Conservation (phyloP, 2,888 invertebrate species). For the Lymantria dispar region DNA sequence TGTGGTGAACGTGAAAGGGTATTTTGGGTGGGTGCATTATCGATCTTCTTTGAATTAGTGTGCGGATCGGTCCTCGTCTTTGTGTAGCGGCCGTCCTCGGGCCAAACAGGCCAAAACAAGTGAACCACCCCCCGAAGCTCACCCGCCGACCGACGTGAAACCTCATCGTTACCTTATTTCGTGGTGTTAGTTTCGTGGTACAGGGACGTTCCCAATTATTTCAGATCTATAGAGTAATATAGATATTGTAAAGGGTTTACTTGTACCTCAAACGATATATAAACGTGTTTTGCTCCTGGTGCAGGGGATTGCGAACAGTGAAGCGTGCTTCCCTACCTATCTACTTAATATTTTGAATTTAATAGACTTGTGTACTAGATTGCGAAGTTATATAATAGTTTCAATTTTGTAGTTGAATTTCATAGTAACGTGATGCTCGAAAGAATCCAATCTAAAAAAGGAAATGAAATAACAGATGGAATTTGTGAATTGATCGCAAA, state of each 20-base stretch:
- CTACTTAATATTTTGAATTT: neutral
- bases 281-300: constrained; percentile 9
- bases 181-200: constrained; percentile 53
- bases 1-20: constrained; percentile 72
- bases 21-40: constrained; percentile 74
- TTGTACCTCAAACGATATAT: neutral
- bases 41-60: constrained; percentile 82
- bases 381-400: neutral
- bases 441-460: constrained; percentile 11
- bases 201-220: constrained; percentile 47
- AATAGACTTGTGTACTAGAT: neutral
- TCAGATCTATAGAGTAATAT: constrained; percentile 22
- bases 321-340: constrained; percentile 1
- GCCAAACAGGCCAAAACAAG: constrained; percentile 83
- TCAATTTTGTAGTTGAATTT: constrained; percentile 1
- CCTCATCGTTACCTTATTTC: constrained; percentile 64
- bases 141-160: constrained; percentile 39
- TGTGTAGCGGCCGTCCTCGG: constrained; percentile 75
- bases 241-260: constrained; percentile 7
- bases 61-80: constrained; percentile 80
- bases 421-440: constrained; percentile 1
- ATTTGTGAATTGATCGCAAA: constrained; percentile 7
- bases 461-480: constrained; percentile 13
- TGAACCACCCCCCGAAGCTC: constrained; percentile 43
- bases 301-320: constrained; percentile 1